Conservation (phyloP, 2,797 vertebrate species). For the Poeciliopsis presidionis region DNA sequence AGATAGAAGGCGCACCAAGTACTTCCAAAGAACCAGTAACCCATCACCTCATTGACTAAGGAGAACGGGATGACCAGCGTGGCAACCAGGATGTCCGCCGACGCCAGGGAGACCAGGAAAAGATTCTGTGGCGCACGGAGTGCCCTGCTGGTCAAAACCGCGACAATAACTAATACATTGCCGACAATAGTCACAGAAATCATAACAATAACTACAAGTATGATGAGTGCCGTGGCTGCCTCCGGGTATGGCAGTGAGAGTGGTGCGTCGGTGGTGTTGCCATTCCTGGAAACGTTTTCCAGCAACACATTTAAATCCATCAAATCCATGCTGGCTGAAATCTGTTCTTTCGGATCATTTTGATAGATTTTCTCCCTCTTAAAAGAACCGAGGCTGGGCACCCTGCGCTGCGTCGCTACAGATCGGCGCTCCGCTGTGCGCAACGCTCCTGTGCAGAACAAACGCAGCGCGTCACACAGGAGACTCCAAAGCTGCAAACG, state of each 20-base stretch:
- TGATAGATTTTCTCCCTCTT: slow-evolving; percentile 23
- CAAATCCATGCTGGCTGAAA: slow-evolving; percentile 76
- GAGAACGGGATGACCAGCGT: slow-evolving; percentile 91
- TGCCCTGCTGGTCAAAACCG: slow-evolving; percentile 88
- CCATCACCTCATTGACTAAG: slow-evolving; percentile 90
- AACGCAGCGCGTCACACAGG: not conserved
- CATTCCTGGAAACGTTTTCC: slow-evolving; percentile 75
- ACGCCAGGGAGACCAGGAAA: slow-evolving; percentile 90
- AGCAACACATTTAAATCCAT: slow-evolving; percentile 45
- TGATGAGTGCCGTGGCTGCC: slow-evolving; percentile 79
- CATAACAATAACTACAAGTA: slow-evolving; percentile 82
- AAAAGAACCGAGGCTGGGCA: slow-evolving; percentile 25
- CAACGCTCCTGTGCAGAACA: slow-evolving; percentile 36
- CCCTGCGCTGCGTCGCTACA: slow-evolving; percentile 16
- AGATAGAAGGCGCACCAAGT: slow-evolving; percentile 92
- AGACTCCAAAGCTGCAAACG: slow-evolving; percentile 8
- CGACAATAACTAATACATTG: slow-evolving; percentile 88
- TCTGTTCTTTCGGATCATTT: slow-evolving; percentile 64
- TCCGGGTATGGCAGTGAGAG: slow-evolving; percentile 67
- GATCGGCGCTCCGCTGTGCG: slow-evolving; percentile 40
- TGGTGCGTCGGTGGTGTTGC: slow-evolving; percentile 64
- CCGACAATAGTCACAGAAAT: slow-evolving; percentile 87
- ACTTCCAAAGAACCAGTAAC: slow-evolving; percentile 91
- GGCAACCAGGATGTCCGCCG: slow-evolving; percentile 91
- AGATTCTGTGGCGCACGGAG: slow-evolving; percentile 91